Base-by-base conservation (phyloP, 2,888 invertebrate species). In the Ormyrus rosae region DNA sequence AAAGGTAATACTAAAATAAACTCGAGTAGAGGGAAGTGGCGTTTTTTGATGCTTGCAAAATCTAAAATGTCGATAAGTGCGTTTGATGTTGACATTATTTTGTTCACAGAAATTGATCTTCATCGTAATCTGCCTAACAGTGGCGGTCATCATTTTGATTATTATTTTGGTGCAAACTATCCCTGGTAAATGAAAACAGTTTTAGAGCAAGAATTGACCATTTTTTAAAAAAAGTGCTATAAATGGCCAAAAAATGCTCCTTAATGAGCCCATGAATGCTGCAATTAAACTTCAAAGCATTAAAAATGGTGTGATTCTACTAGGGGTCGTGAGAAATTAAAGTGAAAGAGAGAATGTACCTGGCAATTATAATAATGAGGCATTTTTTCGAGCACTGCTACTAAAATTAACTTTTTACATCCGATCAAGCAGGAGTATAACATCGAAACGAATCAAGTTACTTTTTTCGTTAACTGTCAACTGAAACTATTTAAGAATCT, bases 91-190 rank as follows among this genome's bases (percentile, higher is more conserved):
- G 78, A 83, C 82, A 80, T 86, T 88, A 83, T 89, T 91, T 88
- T 91, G 89, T 91, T 95, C 94, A 91, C 96, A 96, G 96, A 96
- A 96, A 95, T 95, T 95, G 94, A 95, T 96, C 94, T 94, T 95
- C 94, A 95, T 96, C 94, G 93, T 95, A 92, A 94, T 96, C 93
- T 96, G 96, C 94, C 93, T 96, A 92, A 92, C 94, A 91, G 92
- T 96, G 92, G 94, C 94, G 92, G 92, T 94, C 94, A 92, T 94
- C 92, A 94, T 96, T 92, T 93, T 95, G 92, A 93, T 94, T 92
- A 94, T 95, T 92, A 92, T 95, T 92, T 93, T 96, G 88, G 89
- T 90, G 84, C 85, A 89, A 86, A 86, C 82, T 69, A 86, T 19
- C 19, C 19, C 19, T 19, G 19, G 19, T 19, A 19, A 19, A 19